Evolutionary conservation across 2,797 vertebrate species (phyloP), one percentile per base, ranked within the genome.

Genomic region (Bucorvus abyssinicus): DNA sequence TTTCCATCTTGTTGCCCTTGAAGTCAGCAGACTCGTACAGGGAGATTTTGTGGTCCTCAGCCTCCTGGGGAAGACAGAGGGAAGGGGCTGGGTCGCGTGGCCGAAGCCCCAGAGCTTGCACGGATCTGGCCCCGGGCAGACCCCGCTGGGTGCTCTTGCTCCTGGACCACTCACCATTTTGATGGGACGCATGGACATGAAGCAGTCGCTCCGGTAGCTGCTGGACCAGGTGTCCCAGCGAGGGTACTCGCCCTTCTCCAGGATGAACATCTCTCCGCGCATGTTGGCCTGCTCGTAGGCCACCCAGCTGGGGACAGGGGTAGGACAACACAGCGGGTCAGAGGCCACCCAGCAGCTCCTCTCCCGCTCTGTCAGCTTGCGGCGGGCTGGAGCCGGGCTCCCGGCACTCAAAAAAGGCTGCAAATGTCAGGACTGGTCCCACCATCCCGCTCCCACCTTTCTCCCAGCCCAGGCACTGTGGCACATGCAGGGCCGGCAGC

Each of bases 191-290:
- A 99, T 97, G 97, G 99, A 99, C 98, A 99, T 98, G 98, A 99
- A 98, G 97, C 98, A 98, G 98, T 99, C 99, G 4, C 99, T 99
- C 95, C 98, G 98, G 98, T 99, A 99, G 97, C 99, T 99, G 98
- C 98, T 99, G 79, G 99, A 99, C 99, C 99, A 99, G 97, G 98
- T 98, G 96, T 99, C 99, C 99, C 99, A 99, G 98, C 98, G 99
- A 80, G 99, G 99, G 98, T 99, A 99, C 98, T 99, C 98, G 27
- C 99, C 99, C 97, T 99, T 99, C 98, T 99, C 99, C 98, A 99
- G 97, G 97, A 99, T 98, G 93, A 99, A 99, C 99, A 99, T 99
- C 98, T 99, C 99, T 95, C 99, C 99, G 8, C 98, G 99, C 98
- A 99, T 98, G 98, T 98, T 99, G 97, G 98, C 98, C 97, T 99